Evolutionary conservation across 2,888 invertebrate genomes (phyloP).

Genomic region (Sisyra terminalis): DNA sequence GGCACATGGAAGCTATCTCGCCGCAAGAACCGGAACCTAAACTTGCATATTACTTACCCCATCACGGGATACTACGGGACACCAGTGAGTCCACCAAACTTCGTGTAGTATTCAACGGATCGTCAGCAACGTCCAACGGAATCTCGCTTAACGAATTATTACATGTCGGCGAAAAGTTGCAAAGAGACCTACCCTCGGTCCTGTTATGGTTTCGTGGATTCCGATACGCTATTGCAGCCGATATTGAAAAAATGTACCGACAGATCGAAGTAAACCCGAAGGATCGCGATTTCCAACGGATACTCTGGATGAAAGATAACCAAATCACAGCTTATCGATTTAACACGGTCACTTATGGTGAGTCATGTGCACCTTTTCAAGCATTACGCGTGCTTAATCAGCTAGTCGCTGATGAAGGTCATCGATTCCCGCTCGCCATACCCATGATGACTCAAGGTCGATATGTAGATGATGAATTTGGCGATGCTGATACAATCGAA

Average conservation of each 20-base stretch:
- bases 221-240: background rate
- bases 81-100: background rate
- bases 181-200: too few species aligned
- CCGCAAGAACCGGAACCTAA: background rate
- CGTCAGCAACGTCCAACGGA: too few species aligned
- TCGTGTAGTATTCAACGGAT: background rate
- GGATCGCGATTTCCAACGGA: background rate
- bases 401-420: too few species aligned
- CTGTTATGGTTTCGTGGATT: background rate
- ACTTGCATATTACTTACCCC: background rate
- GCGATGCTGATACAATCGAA: too few species aligned
- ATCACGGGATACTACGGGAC: background rate
- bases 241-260: background rate
- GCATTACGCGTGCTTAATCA: too few species aligned
- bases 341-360: background rate
- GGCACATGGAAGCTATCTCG: background rate
- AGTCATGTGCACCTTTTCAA: too few species aligned
- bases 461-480: too few species aligned
- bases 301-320: background rate
- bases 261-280: background rate
- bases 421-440: too few species aligned
- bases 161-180: too few species aligned
- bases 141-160: too few species aligned
- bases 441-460: too few species aligned
- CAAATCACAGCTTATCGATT: background rate